phyloP scores from a whole-genome alignment of 2,113 vertebrate species.

The Fulica atra region DNA sequence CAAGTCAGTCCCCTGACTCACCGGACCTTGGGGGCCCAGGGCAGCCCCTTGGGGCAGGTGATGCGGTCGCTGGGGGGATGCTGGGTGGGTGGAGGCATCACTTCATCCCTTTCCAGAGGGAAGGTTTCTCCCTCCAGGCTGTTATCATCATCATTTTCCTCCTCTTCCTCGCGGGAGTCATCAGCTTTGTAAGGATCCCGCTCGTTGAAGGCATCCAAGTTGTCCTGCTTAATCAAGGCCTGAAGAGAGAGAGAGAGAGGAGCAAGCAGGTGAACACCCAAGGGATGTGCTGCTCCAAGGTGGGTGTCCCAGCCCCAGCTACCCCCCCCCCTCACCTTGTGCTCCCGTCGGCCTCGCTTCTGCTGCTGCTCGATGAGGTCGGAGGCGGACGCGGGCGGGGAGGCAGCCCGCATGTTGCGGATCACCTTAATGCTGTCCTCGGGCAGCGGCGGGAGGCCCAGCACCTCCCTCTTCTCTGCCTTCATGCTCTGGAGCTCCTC shows the following conservation, averaged over 20 bases:
- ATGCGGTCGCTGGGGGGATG: constrained; percentile 90
- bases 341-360: constrained; percentile 91
- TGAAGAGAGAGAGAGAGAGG: constrained; percentile 7
- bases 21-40: constrained; percentile 99
- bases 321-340: constrained; percentile 80
- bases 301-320: background rate
- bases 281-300: rapidly evolving
- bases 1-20: constrained; percentile 27
- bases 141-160: constrained; percentile 94
- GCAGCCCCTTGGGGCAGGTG: constrained; percentile 93
- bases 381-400: constrained; percentile 93
- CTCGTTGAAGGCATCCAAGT: constrained; percentile 97
- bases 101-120: constrained; percentile 92
- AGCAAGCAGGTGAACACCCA: rapidly evolving
- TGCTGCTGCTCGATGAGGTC: constrained; percentile 98
- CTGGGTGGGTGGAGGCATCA: constrained; percentile 90
- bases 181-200: constrained; percentile 95
- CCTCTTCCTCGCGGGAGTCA: constrained; percentile 92
- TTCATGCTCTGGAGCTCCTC: constrained; percentile 94
- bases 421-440: constrained; percentile 97
- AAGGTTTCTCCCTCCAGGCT: constrained; percentile 92
- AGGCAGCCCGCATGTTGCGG: constrained; percentile 94
- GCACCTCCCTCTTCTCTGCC: constrained; percentile 82
- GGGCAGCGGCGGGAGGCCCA: constrained; percentile 89
- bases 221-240: constrained; percentile 97